phyloP scores from a whole-genome alignment of 1,140 invertebrate species.

The Drosophila yakuba region DNA sequence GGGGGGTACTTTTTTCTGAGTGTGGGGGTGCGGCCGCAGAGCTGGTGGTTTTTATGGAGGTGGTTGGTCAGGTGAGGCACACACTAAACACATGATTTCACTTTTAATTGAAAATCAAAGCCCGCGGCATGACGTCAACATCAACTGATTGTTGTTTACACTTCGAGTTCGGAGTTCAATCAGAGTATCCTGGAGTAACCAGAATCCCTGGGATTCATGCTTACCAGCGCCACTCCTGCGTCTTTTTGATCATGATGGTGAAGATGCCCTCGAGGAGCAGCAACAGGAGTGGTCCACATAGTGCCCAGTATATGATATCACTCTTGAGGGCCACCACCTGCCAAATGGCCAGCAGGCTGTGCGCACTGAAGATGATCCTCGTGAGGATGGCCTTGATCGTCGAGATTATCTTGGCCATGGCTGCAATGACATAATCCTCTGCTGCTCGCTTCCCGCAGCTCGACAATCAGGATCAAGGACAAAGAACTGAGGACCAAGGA shows the following conservation, averaged over 20 bases:
- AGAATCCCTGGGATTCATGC: background rate
- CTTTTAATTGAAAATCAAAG: conserved; percentile 85
- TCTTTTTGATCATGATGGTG: conserved; percentile 93
- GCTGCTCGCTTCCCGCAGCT: conserved; percentile 1
- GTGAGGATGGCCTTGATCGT: conserved; percentile 93
- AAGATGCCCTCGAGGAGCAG: conserved; percentile 93
- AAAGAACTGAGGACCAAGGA: background rate
- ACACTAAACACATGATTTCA: conserved; percentile 83
- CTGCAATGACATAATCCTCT: conserved; percentile 47
- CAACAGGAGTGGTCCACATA: conserved; percentile 90
- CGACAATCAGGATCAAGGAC: background rate
- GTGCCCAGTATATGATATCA: conserved; percentile 90
- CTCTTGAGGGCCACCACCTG: conserved; percentile 91
- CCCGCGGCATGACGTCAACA: conserved; percentile 71
- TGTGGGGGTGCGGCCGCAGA: conserved; percentile 36
- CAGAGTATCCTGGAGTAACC: conserved; percentile 1
- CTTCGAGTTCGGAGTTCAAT: conserved; percentile 21
- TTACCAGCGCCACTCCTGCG: conserved; percentile 95
- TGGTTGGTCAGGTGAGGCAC: conserved; percentile 35
- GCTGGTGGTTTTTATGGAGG: conserved; percentile 17
- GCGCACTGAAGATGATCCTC: conserved; percentile 90
- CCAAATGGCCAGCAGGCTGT: conserved; percentile 93
- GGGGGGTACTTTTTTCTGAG: conserved; percentile 6
- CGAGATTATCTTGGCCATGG: conserved; percentile 90
- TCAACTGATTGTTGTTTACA: conserved; percentile 75